Conservation (phyloP, 2,888 invertebrate genomes). For the Oscheius sp. region DNA sequence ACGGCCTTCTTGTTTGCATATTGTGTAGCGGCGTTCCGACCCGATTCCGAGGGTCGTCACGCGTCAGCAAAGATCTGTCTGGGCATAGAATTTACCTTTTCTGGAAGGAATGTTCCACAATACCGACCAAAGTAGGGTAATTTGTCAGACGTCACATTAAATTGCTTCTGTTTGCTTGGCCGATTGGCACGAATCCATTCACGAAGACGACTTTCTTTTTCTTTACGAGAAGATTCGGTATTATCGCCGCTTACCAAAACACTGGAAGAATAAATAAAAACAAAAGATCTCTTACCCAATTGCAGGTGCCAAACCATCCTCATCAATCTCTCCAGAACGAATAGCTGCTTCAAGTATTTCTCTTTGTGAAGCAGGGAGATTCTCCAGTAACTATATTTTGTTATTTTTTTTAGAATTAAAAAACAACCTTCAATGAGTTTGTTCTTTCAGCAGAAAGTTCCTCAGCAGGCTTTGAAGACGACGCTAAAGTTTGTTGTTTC, state of each 20-base stretch:
- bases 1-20: conserved; percentile 3
- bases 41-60: conserved; percentile 25
- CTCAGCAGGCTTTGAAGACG: conserved; percentile 7
- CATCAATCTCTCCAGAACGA: conserved; percentile 61
- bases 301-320: conserved; percentile 45
- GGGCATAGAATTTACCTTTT: conserved; percentile 41
- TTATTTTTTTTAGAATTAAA: background rate
- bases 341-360: conserved; percentile 60
- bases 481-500: background rate
- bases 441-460: conserved; percentile 39
- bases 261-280: conserved; percentile 26
- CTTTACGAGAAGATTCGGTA: conserved; percentile 53
- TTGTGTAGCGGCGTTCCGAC: conserved; percentile 12
- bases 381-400: conserved; percentile 34
- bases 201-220: conserved; percentile 56
- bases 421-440: conserved; percentile 40
- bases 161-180: conserved; percentile 46
- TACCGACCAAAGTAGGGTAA: conserved; percentile 69
- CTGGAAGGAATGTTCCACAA: conserved; percentile 61
- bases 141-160: conserved; percentile 47
- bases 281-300: conserved; percentile 39
- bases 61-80: conserved; percentile 12
- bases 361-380: conserved; percentile 51
- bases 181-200: conserved; percentile 68
- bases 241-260: conserved; percentile 52